These are phyloP conservation scores for Macrosoma leucophasiata DNA, from an alignment of 2,888 invertebrate genomes.

Conservation along the genomic window DNA sequence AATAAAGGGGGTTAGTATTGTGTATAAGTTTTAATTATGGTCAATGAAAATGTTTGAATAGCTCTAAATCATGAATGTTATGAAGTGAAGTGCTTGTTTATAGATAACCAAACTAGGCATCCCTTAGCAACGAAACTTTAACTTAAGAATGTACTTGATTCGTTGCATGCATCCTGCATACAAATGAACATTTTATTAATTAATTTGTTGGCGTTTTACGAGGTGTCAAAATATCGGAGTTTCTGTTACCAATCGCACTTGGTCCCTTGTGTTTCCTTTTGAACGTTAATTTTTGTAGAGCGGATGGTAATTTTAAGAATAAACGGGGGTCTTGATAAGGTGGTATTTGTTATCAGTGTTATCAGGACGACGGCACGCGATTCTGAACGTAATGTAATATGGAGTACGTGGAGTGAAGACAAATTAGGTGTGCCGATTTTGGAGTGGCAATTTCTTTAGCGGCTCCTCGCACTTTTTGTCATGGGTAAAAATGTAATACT, in stretches of 20 bases:
- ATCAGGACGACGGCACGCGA: slow-evolving; percentile 57
- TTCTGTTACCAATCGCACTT: slow-evolving; percentile 30
- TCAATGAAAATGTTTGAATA: too few species aligned
- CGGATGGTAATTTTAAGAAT: slow-evolving; percentile 7
- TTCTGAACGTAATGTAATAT: slow-evolving; percentile 64
- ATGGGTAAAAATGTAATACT: too few species aligned
- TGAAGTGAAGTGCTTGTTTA: too few species aligned
- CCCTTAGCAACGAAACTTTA: too few species aligned
- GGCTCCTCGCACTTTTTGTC: too few species aligned
- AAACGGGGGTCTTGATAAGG: slow-evolving; percentile 31
- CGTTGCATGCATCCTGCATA: slow-evolving; percentile 46
- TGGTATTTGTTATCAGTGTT: slow-evolving; percentile 47
- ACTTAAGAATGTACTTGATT: slow-evolving; percentile 40
- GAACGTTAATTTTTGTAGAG: slow-evolving; percentile 2
- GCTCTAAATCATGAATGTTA: too few species aligned
- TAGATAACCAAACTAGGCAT: too few species aligned
- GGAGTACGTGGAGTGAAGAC: slow-evolving; percentile 59
- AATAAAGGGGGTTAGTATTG: too few species aligned
- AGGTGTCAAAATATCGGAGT: slow-evolving; percentile 61
- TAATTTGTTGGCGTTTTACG: slow-evolving; percentile 56
- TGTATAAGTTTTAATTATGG: too few species aligned
- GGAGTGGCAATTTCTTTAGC: slow-evolving; percentile 6
- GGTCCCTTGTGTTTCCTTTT: slow-evolving; percentile 26
- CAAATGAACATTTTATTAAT: slow-evolving; percentile 56
- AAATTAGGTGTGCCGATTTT: slow-evolving; percentile 58